Evolutionary conservation across 2,888 invertebrate genomes (phyloP), one percentile per base, ranked within the genome.

Genomic region (Diogma glabrata): DNA sequence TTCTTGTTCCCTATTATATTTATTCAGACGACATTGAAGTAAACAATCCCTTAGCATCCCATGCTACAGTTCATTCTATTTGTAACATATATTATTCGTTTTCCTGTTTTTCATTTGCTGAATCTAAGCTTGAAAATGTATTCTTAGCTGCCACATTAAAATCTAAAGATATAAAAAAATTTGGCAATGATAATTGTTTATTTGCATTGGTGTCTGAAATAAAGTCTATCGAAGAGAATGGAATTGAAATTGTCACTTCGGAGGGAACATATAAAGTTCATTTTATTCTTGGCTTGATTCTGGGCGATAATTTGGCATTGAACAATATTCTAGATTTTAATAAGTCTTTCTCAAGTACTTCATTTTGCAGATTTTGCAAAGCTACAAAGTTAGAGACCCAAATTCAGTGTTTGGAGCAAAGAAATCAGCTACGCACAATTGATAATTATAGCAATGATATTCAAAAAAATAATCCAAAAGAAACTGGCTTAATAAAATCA

Each of bases 151-250:
- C 16, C 9, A 22, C 23, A 9, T 22, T 46, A 22, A 46, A 46
- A 46, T 14, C 23, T 3, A 3, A 4, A 1, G 14, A 23, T 46
- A 12, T 46, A n/a, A 46, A 46, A 46, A 7, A 12, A 16, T 46
- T 24, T 16, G 45, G 45, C 10, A 62, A 61, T 57, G 51, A 53
- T 38, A 50, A 54, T 50, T 56, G 57, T 20, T 59, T 63, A 53
- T 22, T 54, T 8, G 54, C 54, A 38, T 52, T 63, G 9, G 57
- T 61, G 28, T 45, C 54, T 26, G 58, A 59, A 54, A 51, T 60
- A 30, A 56, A 53, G 49, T 54, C 52, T 53, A 52, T 63, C 14
- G 58, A 59, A 53, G 52, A 51, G 49, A 47, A 54, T 47, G 62
- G 59, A 48, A 56, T 58, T 28, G 30, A 23, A 19, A 54, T 60